Conservation (phyloP, 2,113 vertebrate genomes). For the Callipepla squamata region DNA sequence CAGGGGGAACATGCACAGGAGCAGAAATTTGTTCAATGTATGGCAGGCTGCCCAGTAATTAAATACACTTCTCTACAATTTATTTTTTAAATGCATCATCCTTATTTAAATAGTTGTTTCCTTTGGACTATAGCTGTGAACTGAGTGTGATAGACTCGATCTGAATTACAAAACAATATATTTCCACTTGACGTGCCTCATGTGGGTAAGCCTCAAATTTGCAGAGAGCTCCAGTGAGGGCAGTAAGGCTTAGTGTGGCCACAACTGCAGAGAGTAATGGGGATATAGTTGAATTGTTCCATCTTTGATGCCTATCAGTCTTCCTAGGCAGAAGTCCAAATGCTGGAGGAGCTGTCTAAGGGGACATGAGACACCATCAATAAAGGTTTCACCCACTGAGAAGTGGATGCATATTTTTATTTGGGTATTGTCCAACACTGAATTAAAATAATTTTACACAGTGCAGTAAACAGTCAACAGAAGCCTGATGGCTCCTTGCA, state of each 20-base stretch:
- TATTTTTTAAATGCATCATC: background rate
- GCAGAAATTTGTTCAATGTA: slow-evolving; percentile 32
- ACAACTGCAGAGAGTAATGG: background rate
- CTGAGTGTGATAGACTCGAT: background rate
- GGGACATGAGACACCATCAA: background rate
- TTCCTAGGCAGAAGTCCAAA: slow-evolving; percentile 17
- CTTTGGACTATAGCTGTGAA: background rate
- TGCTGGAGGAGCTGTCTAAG: background rate
- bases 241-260: background rate
- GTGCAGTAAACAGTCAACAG: background rate
- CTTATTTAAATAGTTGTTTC: background rate
- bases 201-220: background rate
- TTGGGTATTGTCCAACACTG: slow-evolving; percentile 18
- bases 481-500: background rate
- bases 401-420: background rate
- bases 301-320: background rate
- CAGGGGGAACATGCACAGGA: background rate
- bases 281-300: background rate
- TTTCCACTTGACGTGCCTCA: background rate
- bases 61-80: background rate
- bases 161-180: background rate
- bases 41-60: slow-evolving; percentile 34
- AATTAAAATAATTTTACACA: slow-evolving; percentile 36
- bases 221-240: background rate
- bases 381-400: background rate